phyloP scores from a whole-genome alignment of 2,888 invertebrate genomes.

The Lampropteryx suffumata region DNA sequence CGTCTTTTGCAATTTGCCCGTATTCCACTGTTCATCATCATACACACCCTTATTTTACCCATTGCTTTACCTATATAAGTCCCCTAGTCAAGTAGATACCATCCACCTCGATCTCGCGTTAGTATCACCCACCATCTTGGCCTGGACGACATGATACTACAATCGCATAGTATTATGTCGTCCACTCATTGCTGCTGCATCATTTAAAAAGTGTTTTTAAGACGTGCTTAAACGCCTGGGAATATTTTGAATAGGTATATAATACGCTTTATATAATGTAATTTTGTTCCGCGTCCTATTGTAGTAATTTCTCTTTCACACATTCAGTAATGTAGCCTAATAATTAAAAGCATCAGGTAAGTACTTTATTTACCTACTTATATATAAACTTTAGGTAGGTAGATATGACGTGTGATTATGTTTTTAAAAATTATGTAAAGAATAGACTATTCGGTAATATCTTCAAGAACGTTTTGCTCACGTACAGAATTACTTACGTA shows the following conservation, averaged over 20 bases:
- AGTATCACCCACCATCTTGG: too few species aligned
- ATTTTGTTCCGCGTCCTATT: conserved; percentile 21
- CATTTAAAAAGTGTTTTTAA: too few species aligned
- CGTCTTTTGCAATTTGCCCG: too few species aligned
- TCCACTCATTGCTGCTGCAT: too few species aligned
- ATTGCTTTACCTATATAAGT: too few species aligned
- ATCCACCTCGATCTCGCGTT: too few species aligned
- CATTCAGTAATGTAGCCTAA: conserved; percentile 6
- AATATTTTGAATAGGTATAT: conserved; percentile 4
- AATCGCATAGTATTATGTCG: too few species aligned
- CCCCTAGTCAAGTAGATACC: too few species aligned
- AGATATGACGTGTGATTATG: not conserved
- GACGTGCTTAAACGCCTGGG: conserved; percentile 16
- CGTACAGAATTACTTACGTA: conserved; percentile 5
- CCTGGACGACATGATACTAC: too few species aligned
- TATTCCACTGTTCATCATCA: too few species aligned
- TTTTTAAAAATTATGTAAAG: conserved; percentile 20
- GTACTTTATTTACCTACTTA: conserved; percentile 2
- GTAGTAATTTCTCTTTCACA: conserved; percentile 24
- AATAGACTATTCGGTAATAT: conserved; percentile 16
- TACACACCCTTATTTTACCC: too few species aligned
- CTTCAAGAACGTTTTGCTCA: not conserved
- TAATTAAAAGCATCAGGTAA: too few species aligned
- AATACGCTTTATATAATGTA: conserved; percentile 8
- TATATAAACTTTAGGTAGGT: conserved; percentile 1